A percentile compares a stretch with the other conserved stretches of the same genome.
Evolutionary conservation across 2,888 invertebrate species (phyloP).

Genomic region (Alitta virens): DNA sequence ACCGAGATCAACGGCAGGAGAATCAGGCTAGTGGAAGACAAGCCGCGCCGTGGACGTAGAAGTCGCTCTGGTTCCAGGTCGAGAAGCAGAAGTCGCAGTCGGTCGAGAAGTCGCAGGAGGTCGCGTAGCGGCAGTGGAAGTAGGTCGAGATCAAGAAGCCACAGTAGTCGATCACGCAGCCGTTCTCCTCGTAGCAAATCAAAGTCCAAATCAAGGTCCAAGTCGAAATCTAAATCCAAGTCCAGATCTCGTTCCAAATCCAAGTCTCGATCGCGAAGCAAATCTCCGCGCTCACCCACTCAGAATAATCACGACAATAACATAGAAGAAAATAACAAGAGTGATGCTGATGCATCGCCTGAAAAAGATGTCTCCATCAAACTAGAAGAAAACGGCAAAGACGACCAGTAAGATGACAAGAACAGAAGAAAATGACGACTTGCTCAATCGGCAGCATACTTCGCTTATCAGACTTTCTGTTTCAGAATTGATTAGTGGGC

Average conservation of each 20-base stretch:
- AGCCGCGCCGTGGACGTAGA: constrained; percentile 58
- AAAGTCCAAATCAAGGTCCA: constrained; percentile 60
- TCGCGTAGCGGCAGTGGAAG: constrained; percentile 62
- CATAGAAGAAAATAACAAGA: too few relatives aligned
- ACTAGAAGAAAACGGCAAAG: too few relatives aligned
- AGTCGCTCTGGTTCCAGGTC: constrained; percentile 42
- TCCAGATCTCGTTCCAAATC: constrained; percentile 2
- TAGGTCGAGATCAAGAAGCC: constrained; percentile 57
- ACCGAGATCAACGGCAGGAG: constrained; percentile 94
- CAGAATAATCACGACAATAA: too few relatives aligned
- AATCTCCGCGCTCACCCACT: background rate
- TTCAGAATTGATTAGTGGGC: too few relatives aligned
- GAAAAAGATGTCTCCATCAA: too few relatives aligned
- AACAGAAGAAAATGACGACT: too few relatives aligned
- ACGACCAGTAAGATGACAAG: too few relatives aligned
- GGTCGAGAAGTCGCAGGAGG: constrained; percentile 12
- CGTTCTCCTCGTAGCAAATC: constrained; percentile 24
- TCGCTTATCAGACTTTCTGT: too few relatives aligned
- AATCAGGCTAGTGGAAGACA: constrained; percentile 86
- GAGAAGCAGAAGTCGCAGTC: constrained; percentile 37
- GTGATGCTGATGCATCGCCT: too few relatives aligned
- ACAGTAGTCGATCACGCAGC: constrained; percentile 14
- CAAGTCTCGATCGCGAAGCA: background rate
- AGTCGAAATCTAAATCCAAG: constrained; percentile 17
- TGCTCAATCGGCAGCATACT: too few relatives aligned